These are phyloP conservation scores for Sinosuthora webbiana DNA, from an alignment of 2,113 vertebrate species.

Conservation along the genomic window DNA sequence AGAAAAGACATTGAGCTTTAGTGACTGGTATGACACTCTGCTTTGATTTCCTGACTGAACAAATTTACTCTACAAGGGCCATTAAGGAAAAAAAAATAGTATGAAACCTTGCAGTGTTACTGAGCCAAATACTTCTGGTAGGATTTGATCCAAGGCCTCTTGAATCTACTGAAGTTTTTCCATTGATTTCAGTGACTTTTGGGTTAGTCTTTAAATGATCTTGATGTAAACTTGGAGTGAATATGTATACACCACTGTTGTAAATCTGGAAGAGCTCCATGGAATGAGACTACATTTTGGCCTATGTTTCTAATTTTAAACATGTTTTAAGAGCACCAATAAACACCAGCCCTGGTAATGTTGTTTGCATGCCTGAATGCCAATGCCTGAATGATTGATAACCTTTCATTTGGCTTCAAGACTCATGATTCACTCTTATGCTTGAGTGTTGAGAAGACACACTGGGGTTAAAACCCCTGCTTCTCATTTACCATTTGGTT, in stretches of 20 bases:
- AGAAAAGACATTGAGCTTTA: constrained; percentile 6
- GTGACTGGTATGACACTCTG: neutral
- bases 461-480: neutral
- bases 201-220: constrained; percentile 14
- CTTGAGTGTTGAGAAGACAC: neutral
- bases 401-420: neutral
- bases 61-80: constrained; percentile 5
- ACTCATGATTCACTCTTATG: neutral
- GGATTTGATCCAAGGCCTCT: constrained; percentile 20
- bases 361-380: neutral
- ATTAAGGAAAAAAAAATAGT: neutral
- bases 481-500: neutral
- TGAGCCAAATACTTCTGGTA: constrained; percentile 44
- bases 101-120: constrained; percentile 3
- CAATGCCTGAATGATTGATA: neutral
- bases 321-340: constrained; percentile 20
- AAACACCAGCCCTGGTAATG: neutral
- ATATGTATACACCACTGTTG: neutral
- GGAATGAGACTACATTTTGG: constrained; percentile 20
- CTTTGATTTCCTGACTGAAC: constrained; percentile 44
- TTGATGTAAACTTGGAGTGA: constrained; percentile 32
- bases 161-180: constrained; percentile 31
- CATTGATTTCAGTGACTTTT: constrained; percentile 38
- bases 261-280: constrained; percentile 31
- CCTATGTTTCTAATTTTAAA: constrained; percentile 50